These are phyloP conservation scores for Enteromius treurensis DNA, from an alignment of 2,797 vertebrate genomes.

Conservation along the genomic window DNA sequence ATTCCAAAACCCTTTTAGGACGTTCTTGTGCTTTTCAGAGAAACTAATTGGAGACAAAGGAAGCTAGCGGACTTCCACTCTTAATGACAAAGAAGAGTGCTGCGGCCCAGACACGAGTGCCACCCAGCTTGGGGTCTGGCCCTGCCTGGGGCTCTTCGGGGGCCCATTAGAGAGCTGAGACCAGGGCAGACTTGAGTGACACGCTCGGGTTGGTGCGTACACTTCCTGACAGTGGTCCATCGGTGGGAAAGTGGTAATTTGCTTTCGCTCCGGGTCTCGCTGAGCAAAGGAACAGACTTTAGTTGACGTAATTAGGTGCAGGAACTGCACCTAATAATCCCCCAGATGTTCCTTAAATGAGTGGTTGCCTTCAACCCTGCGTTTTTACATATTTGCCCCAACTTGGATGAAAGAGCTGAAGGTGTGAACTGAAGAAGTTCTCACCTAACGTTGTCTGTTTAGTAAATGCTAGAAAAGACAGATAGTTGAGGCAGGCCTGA, in stretches of 20 bases:
- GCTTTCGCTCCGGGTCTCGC: slow-evolving; percentile 56
- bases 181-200: slow-evolving; percentile 38
- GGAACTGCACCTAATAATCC: slow-evolving; percentile 57
- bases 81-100: slow-evolving; percentile 80
- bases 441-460: slow-evolving; percentile 15
- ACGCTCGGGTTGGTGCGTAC: slow-evolving; percentile 30
- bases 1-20: slow-evolving; percentile 79
- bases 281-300: slow-evolving; percentile 42
- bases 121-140: slow-evolving; percentile 64
- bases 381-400: slow-evolving; percentile 22
- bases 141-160: slow-evolving; percentile 57
- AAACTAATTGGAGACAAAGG: slow-evolving; percentile 84
- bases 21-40: slow-evolving; percentile 71
- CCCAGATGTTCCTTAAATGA: slow-evolving; percentile 59
- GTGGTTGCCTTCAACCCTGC: slow-evolving; percentile 12
- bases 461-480: neutral
- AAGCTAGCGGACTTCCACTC: slow-evolving; percentile 68
- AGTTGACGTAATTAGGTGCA: slow-evolving; percentile 59
- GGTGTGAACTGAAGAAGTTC: slow-evolving; percentile 12
- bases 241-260: slow-evolving; percentile 62
- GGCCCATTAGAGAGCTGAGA: slow-evolving; percentile 47
- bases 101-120: slow-evolving; percentile 70
- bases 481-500: slow-evolving; percentile 8
- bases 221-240: slow-evolving; percentile 46
- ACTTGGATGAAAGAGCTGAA: slow-evolving; percentile 34